Evolutionary conservation across 2,113 vertebrate species (phyloP).

Genomic region (Protobothrops flavoviridis): DNA sequence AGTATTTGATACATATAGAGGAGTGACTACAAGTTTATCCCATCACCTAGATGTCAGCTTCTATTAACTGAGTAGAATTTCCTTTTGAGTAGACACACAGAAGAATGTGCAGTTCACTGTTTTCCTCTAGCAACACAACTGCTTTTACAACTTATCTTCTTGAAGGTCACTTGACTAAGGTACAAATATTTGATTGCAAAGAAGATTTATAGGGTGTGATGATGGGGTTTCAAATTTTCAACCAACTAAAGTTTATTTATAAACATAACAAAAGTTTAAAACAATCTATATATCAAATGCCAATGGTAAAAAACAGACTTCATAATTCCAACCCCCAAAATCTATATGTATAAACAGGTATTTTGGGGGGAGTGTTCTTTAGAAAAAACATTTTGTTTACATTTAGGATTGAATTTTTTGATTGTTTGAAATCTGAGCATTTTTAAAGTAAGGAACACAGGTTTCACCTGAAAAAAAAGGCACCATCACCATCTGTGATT

Average conservation of each 20-base stretch:
- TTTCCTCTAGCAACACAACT: neutral
- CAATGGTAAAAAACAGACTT: neutral
- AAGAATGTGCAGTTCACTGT: neutral
- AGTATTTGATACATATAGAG: neutral
- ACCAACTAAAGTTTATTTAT: neutral
- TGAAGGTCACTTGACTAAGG: neutral
- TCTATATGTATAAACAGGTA: neutral
- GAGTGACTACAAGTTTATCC: neutral
- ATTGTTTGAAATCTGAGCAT: neutral
- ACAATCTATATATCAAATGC: neutral
- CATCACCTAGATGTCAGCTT: neutral
- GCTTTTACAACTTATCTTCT: neutral
- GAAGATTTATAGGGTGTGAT: neutral
- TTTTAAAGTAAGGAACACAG: conserved; percentile 22
- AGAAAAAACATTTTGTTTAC: neutral
- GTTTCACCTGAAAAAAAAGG: conserved; percentile 15
- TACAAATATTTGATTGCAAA: neutral
- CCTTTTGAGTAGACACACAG: neutral
- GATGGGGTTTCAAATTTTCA: neutral
- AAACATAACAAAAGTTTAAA: neutral
- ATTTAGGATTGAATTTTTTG: neutral
- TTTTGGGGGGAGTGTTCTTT: neutral
- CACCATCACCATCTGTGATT: too few species aligned
- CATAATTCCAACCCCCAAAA: neutral
- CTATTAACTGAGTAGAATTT: neutral